These are phyloP conservation scores for Mungos mungo DNA, from an alignment of 2,113 vertebrate genomes.

Conservation along the genomic window DNA sequence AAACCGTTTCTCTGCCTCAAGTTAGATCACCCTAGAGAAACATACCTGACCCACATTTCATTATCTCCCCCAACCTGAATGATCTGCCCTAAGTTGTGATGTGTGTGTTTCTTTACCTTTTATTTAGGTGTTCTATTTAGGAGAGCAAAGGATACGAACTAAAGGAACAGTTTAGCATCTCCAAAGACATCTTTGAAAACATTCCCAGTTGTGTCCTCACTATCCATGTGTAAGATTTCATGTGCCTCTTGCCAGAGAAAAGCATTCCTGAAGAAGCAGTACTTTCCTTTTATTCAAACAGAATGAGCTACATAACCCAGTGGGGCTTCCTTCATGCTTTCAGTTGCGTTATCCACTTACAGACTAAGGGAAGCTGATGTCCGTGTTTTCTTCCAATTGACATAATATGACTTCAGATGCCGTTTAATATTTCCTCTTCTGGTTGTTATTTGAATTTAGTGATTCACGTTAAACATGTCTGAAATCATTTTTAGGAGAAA, in stretches of 20 bases:
- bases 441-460: neutral
- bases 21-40: neutral
- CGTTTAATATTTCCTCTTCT: neutral
- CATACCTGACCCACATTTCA: too few species aligned
- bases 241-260: neutral
- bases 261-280: neutral
- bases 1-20: neutral
- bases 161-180: neutral
- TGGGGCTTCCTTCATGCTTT: neutral
- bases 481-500: neutral
- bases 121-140: neutral
- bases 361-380: neutral
- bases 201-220: neutral
- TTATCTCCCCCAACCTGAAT: too few species aligned
- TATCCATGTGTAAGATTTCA: neutral
- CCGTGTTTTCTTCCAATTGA: neutral
- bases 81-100: neutral
- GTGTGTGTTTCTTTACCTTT: neutral
- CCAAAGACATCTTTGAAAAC: neutral
- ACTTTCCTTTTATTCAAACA: neutral
- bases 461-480: neutral
- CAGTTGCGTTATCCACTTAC: neutral
- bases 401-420: neutral
- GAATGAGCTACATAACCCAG: neutral
- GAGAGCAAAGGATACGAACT: neutral